Conservation (phyloP, 2,888 invertebrate genomes). For the Teleiodes luculella region DNA sequence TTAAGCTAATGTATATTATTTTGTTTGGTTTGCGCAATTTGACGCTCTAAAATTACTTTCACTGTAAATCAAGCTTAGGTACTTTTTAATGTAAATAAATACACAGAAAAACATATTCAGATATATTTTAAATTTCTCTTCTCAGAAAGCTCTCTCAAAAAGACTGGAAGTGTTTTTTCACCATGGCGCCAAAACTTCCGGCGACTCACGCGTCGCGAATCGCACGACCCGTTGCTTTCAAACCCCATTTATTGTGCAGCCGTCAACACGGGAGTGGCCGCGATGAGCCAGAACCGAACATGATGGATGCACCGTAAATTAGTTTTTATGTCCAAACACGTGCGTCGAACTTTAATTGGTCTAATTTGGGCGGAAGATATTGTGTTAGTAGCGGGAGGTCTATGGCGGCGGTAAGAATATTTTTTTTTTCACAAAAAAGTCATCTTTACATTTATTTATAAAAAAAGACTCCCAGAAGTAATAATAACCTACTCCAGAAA, state of each 20-base stretch:
- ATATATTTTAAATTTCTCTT: no score
- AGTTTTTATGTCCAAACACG: conserved; percentile 17
- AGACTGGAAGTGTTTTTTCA: neutral
- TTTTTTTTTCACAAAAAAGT: no score
- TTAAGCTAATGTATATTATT: no score
- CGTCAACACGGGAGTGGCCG: conserved; percentile 58
- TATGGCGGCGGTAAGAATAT: neutral
- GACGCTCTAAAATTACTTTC: no score
- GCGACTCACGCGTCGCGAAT: conserved; percentile 44
- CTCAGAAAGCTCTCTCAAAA: neutral
- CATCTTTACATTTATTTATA: no score
- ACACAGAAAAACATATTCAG: no score
- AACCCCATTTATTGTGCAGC: conserved; percentile 55
- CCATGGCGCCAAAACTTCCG: conserved; percentile 35
- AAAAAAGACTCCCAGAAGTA: no score
- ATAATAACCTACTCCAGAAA: no score
- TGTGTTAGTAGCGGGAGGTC: conserved; percentile 3
- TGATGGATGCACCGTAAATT: conserved; percentile 37
- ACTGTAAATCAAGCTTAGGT: no score
- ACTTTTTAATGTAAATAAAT: no score
- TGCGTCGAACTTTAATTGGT: conserved; percentile 8
- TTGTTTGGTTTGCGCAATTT: no score
- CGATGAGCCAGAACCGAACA: conserved; percentile 47
- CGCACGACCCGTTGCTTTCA: conserved; percentile 50
- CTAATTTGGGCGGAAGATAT: neutral